Conservation (phyloP, 2,113 vertebrate species). For the Anoplopoma fimbria region DNA sequence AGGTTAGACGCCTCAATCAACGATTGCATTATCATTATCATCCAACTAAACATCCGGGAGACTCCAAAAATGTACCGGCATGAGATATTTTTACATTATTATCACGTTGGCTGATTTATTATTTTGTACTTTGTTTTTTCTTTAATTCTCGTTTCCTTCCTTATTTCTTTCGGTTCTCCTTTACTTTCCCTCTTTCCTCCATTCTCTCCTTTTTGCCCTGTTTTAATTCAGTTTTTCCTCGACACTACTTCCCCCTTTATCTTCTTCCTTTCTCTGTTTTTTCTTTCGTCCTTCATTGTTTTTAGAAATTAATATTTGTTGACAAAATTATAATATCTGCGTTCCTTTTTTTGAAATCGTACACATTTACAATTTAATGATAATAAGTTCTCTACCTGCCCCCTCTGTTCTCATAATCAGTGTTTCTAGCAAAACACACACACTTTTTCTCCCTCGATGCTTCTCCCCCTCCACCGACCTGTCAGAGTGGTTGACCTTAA, state of each 20-base stretch:
- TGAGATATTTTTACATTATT: not conserved
- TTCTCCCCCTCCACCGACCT: conserved; percentile 1
- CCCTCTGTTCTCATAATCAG: not conserved
- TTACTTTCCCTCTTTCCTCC: not conserved
- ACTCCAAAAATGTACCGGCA: not conserved
- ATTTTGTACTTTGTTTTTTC: too few relatives aligned
- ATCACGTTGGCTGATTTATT: not conserved
- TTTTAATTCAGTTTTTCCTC: not conserved
- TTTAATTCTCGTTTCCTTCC: not conserved
- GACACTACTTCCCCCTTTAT: not conserved
- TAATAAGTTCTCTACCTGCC: not conserved
- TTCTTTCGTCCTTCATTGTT: not conserved
- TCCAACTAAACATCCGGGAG: not conserved
- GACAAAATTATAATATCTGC: not conserved
- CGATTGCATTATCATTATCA: not conserved
- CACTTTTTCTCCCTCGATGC: not conserved
- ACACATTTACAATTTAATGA: not conserved
- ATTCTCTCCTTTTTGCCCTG: not conserved
- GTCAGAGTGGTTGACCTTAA: conserved; percentile 39
- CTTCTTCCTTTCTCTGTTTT: not conserved
- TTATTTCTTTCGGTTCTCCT: not conserved
- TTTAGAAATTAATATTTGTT: not conserved
- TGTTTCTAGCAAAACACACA: not conserved
- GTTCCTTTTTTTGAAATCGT: not conserved
- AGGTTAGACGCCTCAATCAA: not conserved